Evolutionary conservation across 2,113 vertebrate species (phyloP), one percentile per base, ranked within the genome.

Genomic region (Oncorhynchus clarkii): DNA sequence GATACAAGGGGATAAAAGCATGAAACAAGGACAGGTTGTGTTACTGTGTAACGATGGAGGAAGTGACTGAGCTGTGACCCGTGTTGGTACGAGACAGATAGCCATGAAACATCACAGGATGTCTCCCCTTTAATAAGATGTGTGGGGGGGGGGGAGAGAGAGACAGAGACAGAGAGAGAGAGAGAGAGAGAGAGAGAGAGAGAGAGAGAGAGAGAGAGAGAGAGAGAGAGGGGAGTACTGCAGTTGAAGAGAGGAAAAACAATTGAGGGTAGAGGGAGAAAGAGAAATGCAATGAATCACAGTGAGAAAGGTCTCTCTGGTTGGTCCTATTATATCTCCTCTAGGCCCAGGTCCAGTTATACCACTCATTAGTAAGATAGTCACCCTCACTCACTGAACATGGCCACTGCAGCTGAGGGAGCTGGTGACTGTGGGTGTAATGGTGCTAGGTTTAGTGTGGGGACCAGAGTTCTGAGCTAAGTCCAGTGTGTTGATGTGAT

Each of bases 401-500:
- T 68, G 67, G 67, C 51, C 51, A 62, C 59, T 49, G 20, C 67
- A 68, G 31, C 67, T 39, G 31, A 31, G 24, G 65, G 26, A 14
- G 2, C 24, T 29, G 65, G 14, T 26, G 67, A 18, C 14, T 34
- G 67, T 39, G 31, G 67, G 8, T 68, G 26, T 68, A 31, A 45
- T 39, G 20, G 5, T 67, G 29, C 22, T 8, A 29, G 14, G 27
- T 68, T 64, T n/a, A 26, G 11, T 64, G 60, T 9, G 60, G 24
- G 60, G n/a, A 64, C n/a, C 8, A n/a, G n/a, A 22, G n/a, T n/a
- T 7, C 82, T 77, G 83, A 81, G 79, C 77, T 88, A 74, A 22
- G 76, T 87, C 51, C 51, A 54, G 51, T 54, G 49, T 54, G 51
- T 54, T 54, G 51, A 54, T 82, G 86, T 85, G 86, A 87, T 84